Evolutionary conservation across 2,888 invertebrate species (phyloP).

Genomic region (Ceriagrion tenellum): DNA sequence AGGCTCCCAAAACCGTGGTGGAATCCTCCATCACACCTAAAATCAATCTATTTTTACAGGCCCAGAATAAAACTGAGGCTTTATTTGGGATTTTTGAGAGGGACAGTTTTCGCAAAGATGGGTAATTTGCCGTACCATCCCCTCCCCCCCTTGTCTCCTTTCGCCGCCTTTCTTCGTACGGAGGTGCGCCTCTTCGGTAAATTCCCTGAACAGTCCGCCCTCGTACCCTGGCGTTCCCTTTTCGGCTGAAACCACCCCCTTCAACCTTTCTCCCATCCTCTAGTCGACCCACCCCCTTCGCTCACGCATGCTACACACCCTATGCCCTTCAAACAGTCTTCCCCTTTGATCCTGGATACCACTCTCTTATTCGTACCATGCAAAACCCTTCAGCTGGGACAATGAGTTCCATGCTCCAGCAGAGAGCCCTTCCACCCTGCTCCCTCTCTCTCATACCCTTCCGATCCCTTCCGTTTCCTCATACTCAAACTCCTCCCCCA

Average conservation of each 20-base stretch:
- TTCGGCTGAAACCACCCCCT: not conserved
- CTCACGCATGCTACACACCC: conserved; percentile 20
- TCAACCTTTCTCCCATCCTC: not conserved
- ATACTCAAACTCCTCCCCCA: not conserved
- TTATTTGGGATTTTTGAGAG: too few relatives aligned
- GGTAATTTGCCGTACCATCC: not conserved
- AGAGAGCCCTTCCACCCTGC: not conserved
- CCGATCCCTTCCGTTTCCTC: not conserved
- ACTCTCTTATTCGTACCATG: conserved; percentile 19
- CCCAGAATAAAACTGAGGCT: too few relatives aligned
- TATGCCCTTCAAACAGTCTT: conserved; percentile 2
- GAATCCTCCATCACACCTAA: too few relatives aligned
- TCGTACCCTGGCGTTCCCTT: not conserved
- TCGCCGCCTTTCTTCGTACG: too few relatives aligned
- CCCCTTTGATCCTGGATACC: conserved; percentile 23
- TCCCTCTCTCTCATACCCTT: not conserved
- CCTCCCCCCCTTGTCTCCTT: not conserved
- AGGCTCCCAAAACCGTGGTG: too few relatives aligned
- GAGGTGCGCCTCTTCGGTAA: not conserved
- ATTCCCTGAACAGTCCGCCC: not conserved
- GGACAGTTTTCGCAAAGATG: not conserved
- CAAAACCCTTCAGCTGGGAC: conserved; percentile 39
- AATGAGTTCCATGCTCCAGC: conserved; percentile 48
- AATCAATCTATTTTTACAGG: too few relatives aligned
- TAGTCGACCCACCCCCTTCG: not conserved